A percentile compares a stretch with the other conserved stretches of the same genome.
Evolutionary conservation across 2,797 vertebrate genomes (phyloP).

Genomic region (Gymnoscopelus braueri): DNA sequence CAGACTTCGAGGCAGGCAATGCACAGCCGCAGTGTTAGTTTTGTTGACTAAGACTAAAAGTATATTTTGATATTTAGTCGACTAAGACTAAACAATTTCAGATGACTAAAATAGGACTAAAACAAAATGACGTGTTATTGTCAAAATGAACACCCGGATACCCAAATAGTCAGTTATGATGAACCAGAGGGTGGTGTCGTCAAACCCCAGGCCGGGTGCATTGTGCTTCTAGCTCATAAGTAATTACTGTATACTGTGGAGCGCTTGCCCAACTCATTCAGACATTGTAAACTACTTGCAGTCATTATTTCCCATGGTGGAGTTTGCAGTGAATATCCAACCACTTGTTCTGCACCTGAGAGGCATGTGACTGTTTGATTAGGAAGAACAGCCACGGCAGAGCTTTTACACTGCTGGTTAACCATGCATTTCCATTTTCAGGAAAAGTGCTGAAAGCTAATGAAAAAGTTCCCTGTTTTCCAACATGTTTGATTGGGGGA

Average conservation of each 20-base stretch:
- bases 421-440: constrained; percentile 36
- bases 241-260: not conserved
- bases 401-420: not conserved
- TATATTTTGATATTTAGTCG: too few species aligned
- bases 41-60: too few species aligned
- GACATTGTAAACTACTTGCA: not conserved
- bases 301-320: not conserved
- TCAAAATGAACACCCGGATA: too few species aligned
- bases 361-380: constrained; percentile 10
- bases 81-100: too few species aligned
- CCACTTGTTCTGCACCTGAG: not conserved
- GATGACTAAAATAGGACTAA: too few species aligned
- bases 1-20: too few species aligned
- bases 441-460: constrained; percentile 22
- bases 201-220: too few species aligned
- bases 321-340: not conserved
- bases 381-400: constrained; percentile 13
- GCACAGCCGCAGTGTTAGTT: too few species aligned
- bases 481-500: constrained; percentile 44
- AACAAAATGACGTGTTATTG: too few species aligned
- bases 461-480: constrained; percentile 48
- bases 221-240: not conserved
- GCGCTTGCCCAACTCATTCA: not conserved
- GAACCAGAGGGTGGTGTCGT: too few species aligned
- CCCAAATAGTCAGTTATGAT: too few species aligned